Conservation (phyloP, 1,140 invertebrate genomes). For the Camponotus floridanus region DNA sequence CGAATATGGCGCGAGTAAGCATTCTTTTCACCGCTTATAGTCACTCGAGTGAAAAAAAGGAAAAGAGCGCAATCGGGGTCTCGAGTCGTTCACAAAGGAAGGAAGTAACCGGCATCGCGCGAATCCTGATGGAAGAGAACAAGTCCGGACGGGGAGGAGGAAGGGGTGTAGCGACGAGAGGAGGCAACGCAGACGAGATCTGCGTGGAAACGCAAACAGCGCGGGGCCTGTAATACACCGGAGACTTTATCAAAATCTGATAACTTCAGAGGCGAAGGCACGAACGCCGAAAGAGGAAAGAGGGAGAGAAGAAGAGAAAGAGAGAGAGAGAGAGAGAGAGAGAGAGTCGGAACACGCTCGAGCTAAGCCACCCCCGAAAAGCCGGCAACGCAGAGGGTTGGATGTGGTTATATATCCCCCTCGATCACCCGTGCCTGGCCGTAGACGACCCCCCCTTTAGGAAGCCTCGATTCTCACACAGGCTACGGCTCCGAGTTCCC, state of each 20-base stretch:
- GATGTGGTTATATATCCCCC: conserved; percentile 67
- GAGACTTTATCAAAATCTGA: conserved; percentile 83
- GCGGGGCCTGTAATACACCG: conserved; percentile 74
- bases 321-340: conserved; percentile 52
- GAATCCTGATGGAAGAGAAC: conserved; percentile 65
- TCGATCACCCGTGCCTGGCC: conserved; percentile 51
- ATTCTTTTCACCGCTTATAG: conserved; percentile 27
- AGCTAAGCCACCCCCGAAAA: conserved; percentile 77
- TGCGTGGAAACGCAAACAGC: conserved; percentile 79
- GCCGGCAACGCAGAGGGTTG: conserved; percentile 70
- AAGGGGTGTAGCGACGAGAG: conserved; percentile 36
- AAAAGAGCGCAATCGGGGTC: conserved; percentile 33
- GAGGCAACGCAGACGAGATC: conserved; percentile 72
- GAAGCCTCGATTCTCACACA: conserved; percentile 60
- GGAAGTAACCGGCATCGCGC: conserved; percentile 60
- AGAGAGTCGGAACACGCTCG: conserved; percentile 65
- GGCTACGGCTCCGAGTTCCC: conserved; percentile 63
- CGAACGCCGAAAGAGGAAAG: conserved; percentile 67
- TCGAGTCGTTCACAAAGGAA: conserved; percentile 38
- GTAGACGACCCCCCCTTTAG: conserved; percentile 46
- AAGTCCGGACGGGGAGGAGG: not conserved
- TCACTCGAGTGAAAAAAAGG: conserved; percentile 17
- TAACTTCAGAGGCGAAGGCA: conserved; percentile 77
- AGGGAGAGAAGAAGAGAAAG: too few relatives aligned
- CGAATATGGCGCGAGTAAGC: not conserved